Base-by-base conservation (phyloP, 2,888 invertebrate genomes). In the Trissolcus japonicus region DNA sequence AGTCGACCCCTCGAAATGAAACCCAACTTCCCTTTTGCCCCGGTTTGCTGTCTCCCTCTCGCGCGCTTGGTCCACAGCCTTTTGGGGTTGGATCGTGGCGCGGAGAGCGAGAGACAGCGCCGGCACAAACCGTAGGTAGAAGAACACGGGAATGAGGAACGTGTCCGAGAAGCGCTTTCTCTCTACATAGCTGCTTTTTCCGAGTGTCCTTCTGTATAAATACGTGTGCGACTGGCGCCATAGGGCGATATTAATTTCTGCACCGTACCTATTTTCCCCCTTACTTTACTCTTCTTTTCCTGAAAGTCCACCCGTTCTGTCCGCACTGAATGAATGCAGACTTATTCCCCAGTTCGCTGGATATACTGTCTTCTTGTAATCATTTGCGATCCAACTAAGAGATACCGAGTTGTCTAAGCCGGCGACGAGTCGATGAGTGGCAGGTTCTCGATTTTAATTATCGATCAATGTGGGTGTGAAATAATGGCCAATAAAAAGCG, bases 1-100 rank as follows among this genome's bases (percentile, higher is more conserved):
- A 79, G 55, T 82, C 82, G 81, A 83, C 83, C 84, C 86, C 84
- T 84, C 86, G 86, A 88, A 87, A 88, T 88, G 88, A 87, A 88
- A 88, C 87, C 84, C 86, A 86, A 88, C 87, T 87, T 87, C 86
- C 82, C 84, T 84, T 84, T 79, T 76, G 77, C 80, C 65, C 75
- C 79, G 71, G 54, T 67, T 57, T 67, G 51, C 67, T 67, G 66
- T 67, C 66, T 73, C 79, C 41, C 76, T 80, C 80, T 79, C 76
- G 77, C 61, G 79, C 81, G 81, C 74, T 76, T 76, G 78, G 79
- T 82, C 83, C 82, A 79, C 80, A 83, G 83, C 83, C 84, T 85
- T 85, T 84, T 83, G 85, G 83, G 83, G 84, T 85, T 84, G 84
- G 83, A 82, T 83, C 82, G 83, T 46, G 80, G 48, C 74, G 83